These are phyloP conservation scores for Nymphalis c-album DNA, from an alignment of 2,888 invertebrate species.

Conservation along the genomic window DNA sequence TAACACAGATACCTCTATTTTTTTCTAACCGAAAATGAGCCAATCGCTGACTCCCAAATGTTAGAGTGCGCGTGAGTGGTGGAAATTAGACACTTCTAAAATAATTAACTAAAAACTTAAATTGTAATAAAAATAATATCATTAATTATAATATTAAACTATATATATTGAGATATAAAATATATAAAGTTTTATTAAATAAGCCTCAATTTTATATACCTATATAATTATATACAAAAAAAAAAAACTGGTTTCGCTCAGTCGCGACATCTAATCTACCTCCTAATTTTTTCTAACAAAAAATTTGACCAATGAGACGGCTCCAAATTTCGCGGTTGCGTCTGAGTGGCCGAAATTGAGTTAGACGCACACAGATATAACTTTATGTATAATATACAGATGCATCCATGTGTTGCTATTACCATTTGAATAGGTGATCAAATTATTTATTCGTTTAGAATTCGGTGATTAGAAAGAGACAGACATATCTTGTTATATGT, in stretches of 20 bases:
- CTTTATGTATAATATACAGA: slow-evolving; percentile 22
- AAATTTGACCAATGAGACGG: slow-evolving; percentile 31
- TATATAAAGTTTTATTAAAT: not conserved
- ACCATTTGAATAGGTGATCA: slow-evolving; percentile 54
- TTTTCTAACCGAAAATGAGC: slow-evolving; percentile 59
- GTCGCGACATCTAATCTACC: slow-evolving; percentile 10
- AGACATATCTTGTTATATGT: slow-evolving; percentile 11
- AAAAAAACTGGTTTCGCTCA: not conserved
- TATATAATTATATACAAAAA: too few relatives aligned
- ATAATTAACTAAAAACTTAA: not conserved
- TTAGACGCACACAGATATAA: slow-evolving; percentile 63
- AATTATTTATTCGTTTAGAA: slow-evolving; percentile 54
- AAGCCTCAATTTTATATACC: too few relatives aligned
- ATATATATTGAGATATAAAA: not conserved
- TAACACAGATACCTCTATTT: slow-evolving; percentile 46
- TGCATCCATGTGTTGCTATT: slow-evolving; percentile 51
- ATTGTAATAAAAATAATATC: not conserved
- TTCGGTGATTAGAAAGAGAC: slow-evolving; percentile 47
- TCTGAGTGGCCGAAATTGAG: slow-evolving; percentile 67
- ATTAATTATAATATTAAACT: not conserved
- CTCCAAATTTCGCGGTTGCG: slow-evolving; percentile 40
- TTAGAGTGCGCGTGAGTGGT: slow-evolving; percentile 37
- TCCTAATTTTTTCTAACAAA: slow-evolving; percentile 22
- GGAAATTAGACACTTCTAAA: slow-evolving; percentile 28
- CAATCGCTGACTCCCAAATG: slow-evolving; percentile 52